Percentiles rank a stretch among this genome's conserved stretches.
These are phyloP conservation scores for Perca flavescens DNA, from an alignment of 2,113 vertebrate genomes.

Conservation along the genomic window DNA sequence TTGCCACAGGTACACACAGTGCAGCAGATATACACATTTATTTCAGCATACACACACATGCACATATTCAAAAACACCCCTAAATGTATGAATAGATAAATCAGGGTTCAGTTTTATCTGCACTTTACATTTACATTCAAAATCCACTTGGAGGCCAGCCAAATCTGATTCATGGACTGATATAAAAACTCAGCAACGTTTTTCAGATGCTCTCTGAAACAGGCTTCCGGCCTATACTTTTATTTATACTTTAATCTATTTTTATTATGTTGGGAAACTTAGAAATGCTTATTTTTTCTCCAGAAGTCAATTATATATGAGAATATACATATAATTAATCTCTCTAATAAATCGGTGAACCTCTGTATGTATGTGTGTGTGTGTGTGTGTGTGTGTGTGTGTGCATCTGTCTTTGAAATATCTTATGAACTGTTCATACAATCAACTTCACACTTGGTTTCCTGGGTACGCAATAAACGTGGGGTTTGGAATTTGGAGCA, in stretches of 20 bases:
- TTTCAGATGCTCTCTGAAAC: neutral
- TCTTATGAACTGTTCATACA: too few species aligned
- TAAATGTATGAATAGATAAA: conserved; percentile 1
- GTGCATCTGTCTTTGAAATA: too few species aligned
- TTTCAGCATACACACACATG: neutral
- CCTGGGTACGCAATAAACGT: too few species aligned
- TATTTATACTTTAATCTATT: too few species aligned
- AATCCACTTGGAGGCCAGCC: neutral
- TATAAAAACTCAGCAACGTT: conserved; percentile 3
- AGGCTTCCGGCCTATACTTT: conserved; percentile 1
- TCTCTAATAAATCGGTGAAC: too few species aligned
- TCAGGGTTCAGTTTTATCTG: conserved; percentile 5
- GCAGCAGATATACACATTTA: neutral
- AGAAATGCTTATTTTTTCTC: conserved; percentile 13
- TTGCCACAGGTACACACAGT: conserved; percentile 89
- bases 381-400: too few species aligned
- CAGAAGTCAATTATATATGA: neutral
- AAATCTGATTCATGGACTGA: conserved; percentile 7
- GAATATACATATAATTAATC: neutral
- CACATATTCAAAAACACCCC: neutral
- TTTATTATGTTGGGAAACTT: neutral
- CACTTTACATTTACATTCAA: neutral
- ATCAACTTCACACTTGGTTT: too few species aligned
- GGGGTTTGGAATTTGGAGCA: too few species aligned
- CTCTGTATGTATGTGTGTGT: too few species aligned